Evolutionary conservation across 2,888 invertebrate species (phyloP).

Genomic region (Crepidodera aurea): DNA sequence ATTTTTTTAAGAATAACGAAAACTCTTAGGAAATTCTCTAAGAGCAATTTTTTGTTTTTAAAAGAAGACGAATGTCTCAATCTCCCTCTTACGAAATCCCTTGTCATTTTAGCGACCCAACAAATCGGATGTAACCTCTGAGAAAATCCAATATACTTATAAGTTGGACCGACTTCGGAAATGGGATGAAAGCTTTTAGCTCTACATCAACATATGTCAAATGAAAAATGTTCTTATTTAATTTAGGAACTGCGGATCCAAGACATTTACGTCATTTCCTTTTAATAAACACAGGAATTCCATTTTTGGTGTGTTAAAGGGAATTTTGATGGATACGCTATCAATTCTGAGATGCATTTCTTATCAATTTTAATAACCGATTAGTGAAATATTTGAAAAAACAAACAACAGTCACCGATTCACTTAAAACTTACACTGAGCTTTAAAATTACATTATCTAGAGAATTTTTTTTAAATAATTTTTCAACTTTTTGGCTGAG

Average conservation of each 20-base stretch:
- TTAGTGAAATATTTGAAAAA: too few relatives aligned
- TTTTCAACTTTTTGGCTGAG: too few relatives aligned
- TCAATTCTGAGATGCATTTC: too few relatives aligned
- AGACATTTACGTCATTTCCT: neutral
- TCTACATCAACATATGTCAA: slow-evolving; percentile 50
- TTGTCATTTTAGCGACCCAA: slow-evolving; percentile 19
- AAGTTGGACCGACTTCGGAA: slow-evolving; percentile 45
- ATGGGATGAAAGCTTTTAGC: slow-evolving; percentile 51
- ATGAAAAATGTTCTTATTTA: slow-evolving; percentile 48
- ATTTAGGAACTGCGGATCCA: slow-evolving; percentile 2
- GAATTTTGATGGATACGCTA: neutral
- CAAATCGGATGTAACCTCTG: slow-evolving; percentile 46
- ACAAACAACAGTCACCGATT: too few relatives aligned
- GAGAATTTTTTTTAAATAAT: too few relatives aligned
- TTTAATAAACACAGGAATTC: neutral
- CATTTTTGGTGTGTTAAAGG: neutral
- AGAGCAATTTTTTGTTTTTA: neutral
- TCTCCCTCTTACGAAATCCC: slow-evolving; percentile 31
- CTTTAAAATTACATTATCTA: too few relatives aligned
- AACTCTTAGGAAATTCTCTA: neutral
- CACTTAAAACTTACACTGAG: too few relatives aligned
- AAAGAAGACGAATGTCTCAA: slow-evolving; percentile 4
- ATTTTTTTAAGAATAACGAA: too few relatives aligned
- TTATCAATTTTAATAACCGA: too few relatives aligned
- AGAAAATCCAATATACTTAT: slow-evolving; percentile 49